Evolutionary conservation across 1,140 invertebrate genomes (phyloP).

Genomic region (Pogonomyrmex californicus): DNA sequence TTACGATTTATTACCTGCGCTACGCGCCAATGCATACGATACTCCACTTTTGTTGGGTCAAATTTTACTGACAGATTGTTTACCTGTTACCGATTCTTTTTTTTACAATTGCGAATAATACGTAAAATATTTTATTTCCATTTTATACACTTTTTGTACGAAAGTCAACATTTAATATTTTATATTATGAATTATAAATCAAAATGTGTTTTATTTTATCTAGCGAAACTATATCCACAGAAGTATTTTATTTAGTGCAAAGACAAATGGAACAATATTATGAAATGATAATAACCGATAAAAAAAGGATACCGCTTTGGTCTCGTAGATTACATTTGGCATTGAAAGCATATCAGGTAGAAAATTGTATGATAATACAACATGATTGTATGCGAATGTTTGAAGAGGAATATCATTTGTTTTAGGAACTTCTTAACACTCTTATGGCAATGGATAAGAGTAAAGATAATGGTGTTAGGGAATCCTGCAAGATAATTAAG

Average conservation of each 20-base stretch:
- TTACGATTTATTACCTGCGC: constrained; percentile 14
- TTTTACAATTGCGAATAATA: neutral
- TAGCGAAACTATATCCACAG: constrained; percentile 96
- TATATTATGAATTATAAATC: neutral
- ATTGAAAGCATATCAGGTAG: constrained; percentile 90
- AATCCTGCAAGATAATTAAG: constrained; percentile 94
- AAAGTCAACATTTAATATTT: constrained; percentile 55
- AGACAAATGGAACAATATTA: constrained; percentile 96
- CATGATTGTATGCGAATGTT: neutral
- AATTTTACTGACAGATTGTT: constrained; percentile 30
- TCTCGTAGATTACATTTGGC: constrained; percentile 94
- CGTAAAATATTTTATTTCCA: neutral
- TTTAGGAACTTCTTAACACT: constrained; percentile 91
- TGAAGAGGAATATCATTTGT: constrained; percentile 66
- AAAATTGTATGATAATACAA: constrained; percentile 63
- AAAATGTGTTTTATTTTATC: constrained; percentile 65
- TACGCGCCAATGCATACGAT: neutral
- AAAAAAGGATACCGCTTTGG: constrained; percentile 95
- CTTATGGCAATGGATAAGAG: constrained; percentile 93
- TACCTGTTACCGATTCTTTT: neutral
- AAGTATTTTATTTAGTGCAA: constrained; percentile 97
- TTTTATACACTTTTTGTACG: constrained; percentile 35
- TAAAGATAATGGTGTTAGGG: constrained; percentile 89
- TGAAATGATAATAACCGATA: constrained; percentile 95
- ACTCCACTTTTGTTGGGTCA: neutral